Evolutionary conservation across 1,140 invertebrate genomes (phyloP).

Genomic region (Eueides isabella): DNA sequence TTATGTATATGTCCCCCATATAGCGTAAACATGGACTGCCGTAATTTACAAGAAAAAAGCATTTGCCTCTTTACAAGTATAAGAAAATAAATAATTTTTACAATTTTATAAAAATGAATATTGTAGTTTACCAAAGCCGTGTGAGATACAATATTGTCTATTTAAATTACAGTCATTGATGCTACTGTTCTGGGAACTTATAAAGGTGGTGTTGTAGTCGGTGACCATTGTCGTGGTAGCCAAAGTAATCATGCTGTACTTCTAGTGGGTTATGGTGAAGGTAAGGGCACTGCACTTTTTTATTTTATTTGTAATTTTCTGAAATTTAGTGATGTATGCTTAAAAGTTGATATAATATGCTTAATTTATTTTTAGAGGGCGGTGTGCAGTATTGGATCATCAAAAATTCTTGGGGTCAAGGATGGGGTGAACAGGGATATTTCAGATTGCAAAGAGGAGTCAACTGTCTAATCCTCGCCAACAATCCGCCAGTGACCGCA

Average conservation of each 20-base stretch:
- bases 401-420: slow-evolving; percentile 33
- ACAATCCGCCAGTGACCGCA: slow-evolving; percentile 1
- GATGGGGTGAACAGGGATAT: slow-evolving; percentile 27
- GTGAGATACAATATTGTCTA: neutral
- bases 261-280: slow-evolving; percentile 5
- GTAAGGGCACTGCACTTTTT: neutral
- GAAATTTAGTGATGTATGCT: neutral
- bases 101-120: too few species aligned
- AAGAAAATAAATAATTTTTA: too few species aligned
- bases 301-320: neutral
- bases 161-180: neutral
- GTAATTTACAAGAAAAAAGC: too few species aligned
- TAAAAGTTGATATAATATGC: neutral
- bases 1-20: too few species aligned
- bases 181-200: neutral
- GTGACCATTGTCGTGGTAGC: neutral
- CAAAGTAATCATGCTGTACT: neutral
- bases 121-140: too few species aligned
- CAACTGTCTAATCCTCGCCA: neutral
- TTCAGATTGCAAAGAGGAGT: slow-evolving; percentile 29
- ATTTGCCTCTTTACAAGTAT: too few species aligned
- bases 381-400: slow-evolving; percentile 20
- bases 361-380: slow-evolving; percentile 2
- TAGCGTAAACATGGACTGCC: too few species aligned
- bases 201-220: neutral